phyloP scores from a whole-genome alignment of 2,113 vertebrate species.

The Myiagra hebetior region DNA sequence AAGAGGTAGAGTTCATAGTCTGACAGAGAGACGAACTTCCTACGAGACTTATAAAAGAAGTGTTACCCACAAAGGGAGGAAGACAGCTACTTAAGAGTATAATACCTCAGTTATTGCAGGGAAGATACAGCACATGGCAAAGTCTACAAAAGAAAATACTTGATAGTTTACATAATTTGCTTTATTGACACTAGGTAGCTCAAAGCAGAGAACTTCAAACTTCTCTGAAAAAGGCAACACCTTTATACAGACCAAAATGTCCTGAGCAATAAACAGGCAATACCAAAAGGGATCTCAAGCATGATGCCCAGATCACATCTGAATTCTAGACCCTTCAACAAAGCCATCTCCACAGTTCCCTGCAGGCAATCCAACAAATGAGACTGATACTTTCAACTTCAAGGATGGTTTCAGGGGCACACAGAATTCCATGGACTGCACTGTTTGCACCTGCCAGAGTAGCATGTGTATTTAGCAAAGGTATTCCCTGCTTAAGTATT shows the following conservation, averaged over 20 bases:
- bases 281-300: neutral
- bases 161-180: neutral
- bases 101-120: neutral
- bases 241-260: neutral
- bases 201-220: neutral
- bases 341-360: neutral
- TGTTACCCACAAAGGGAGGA: neutral
- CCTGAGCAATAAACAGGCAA: neutral
- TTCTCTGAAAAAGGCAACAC: neutral
- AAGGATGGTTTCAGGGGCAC: neutral
- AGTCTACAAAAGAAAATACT: neutral
- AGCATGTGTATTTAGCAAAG: neutral
- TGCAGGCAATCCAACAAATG: neutral
- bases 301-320: neutral
- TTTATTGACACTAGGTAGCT: neutral
- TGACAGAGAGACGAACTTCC: neutral
- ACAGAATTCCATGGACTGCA: neutral
- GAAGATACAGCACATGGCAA: neutral
- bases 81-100: neutral
- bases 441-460: neutral
- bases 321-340: neutral
- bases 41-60: neutral
- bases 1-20: neutral
- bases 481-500: neutral
- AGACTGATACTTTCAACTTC: neutral